Evolutionary conservation across 1,140 invertebrate genomes (phyloP).

Genomic region (Trachymyrmex septentrionalis): DNA sequence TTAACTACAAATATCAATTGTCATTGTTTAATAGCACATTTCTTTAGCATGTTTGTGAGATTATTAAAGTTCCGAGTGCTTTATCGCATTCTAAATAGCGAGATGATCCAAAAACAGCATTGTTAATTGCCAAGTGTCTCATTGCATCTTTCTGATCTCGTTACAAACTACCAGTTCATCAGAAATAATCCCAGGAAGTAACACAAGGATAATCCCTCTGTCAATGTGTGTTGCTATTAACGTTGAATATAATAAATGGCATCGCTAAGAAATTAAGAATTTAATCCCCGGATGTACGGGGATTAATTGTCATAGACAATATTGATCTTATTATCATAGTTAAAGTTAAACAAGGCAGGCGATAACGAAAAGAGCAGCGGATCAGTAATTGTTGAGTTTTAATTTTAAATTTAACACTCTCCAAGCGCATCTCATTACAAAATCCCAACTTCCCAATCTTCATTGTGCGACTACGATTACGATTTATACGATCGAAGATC

Average conservation of each 20-base stretch:
- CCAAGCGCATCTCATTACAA: not conserved
- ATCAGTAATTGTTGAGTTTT: not conserved
- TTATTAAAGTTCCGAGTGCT: not conserved
- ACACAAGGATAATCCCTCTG: constrained; percentile 31
- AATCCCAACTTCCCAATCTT: not conserved
- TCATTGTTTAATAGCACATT: no score
- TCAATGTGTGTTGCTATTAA: not conserved
- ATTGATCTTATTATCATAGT: constrained; percentile 9
- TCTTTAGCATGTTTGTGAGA: not conserved
- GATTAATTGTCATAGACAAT: not conserved
- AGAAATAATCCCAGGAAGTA: constrained; percentile 68
- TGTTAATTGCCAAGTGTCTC: constrained; percentile 45
- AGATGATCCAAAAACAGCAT: not conserved
- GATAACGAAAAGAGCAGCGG: not conserved
- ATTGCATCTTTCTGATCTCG: not conserved
- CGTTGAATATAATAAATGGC: constrained; percentile 30
- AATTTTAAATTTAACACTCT: not conserved
- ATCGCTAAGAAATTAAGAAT: constrained; percentile 11
- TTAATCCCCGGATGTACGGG: constrained; percentile 43
- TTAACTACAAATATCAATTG: not conserved
- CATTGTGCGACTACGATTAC: not conserved
- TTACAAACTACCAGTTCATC: not conserved
- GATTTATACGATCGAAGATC: constrained; percentile 33
- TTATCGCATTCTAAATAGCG: not conserved
- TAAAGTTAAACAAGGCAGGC: constrained; percentile 3